Evolutionary conservation across 1,140 invertebrate species (phyloP).

Genomic region (Ditylenchus dipsaci): DNA sequence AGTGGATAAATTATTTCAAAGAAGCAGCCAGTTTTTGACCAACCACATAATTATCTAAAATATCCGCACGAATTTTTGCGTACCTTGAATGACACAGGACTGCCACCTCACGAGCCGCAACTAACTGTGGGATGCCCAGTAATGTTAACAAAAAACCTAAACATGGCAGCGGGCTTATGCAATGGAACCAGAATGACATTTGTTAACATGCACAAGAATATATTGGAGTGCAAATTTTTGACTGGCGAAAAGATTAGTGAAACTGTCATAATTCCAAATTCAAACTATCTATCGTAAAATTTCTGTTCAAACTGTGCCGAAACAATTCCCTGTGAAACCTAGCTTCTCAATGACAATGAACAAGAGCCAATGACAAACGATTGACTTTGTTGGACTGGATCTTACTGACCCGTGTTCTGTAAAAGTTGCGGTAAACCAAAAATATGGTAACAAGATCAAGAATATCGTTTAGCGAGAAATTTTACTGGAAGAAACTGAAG

Average conservation of each 20-base stretch:
- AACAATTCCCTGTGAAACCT: slow-evolving; percentile 60
- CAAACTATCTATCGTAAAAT: background rate
- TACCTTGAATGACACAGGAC: slow-evolving; percentile 47
- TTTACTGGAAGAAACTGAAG: slow-evolving; percentile 4
- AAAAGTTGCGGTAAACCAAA: background rate
- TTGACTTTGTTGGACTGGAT: slow-evolving; percentile 55
- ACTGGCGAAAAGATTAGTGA: background rate
- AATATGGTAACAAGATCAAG: background rate
- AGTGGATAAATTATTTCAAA: no score
- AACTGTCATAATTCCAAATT: background rate
- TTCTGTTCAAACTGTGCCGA: background rate
- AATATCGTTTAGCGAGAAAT: slow-evolving; percentile 20
- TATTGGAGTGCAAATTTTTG: background rate
- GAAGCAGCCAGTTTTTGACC: no score
- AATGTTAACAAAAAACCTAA: slow-evolving; percentile 59
- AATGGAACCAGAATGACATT: slow-evolving; percentile 9
- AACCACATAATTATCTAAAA: background rate
- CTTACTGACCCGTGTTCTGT: slow-evolving; percentile 26
- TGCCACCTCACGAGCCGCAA: slow-evolving; percentile 57
- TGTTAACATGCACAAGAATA: background rate
- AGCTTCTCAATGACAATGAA: slow-evolving; percentile 64
- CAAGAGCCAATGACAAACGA: slow-evolving; percentile 62
- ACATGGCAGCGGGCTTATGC: slow-evolving; percentile 44
- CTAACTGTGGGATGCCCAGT: slow-evolving; percentile 57
- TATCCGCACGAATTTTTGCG: slow-evolving; percentile 56